Evolutionary conservation across 1,140 invertebrate genomes (phyloP), one percentile per base, ranked within the genome.

Genomic region (Musca vetustissima): DNA sequence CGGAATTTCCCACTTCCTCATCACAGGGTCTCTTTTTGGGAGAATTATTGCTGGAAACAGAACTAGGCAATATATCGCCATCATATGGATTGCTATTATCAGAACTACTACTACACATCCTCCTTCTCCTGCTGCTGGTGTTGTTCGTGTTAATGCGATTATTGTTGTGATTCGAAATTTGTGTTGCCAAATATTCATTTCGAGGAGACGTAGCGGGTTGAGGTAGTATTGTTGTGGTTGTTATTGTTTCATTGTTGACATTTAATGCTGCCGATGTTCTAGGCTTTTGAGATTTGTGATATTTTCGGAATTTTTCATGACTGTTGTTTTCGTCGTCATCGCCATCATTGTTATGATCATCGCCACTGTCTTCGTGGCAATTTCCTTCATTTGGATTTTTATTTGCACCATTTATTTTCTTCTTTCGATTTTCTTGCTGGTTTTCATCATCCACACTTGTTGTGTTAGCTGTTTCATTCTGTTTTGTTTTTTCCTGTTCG

Each of bases 191-290:
- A 43, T n/a, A 21, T 43, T 36, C n/a, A 21, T 36, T 43, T 43
- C 13, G n/a, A 36, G 66, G 19, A 36, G 57, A 32, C 13, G 36
- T 52, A n/a, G n/a, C n/a, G 36, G 9, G 61, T 66, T 66, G 55
- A 61, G 65, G 64, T 67, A 67, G 55, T 64, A 67, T 57, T 52
- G 64, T 70, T 67, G 59, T 43, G 36, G 22, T 28, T 52, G 55
- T n/a, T n/a, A n/a, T n/a, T n/a, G n/a, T n/a, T n/a, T n/a, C 25
- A 17, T 49, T 59, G 13, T 48, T 32, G 28, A 64, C 57, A 21
- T 61, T 61, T 43, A 61, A 13, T 8, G 57, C 57, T 43, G 57
- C 57, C 17, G 57, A 61, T 17, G 32, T 52, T 67, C 21, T 67
- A 22, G 52, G 32, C 43, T 24, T 25, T 67, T 53, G 64, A 2